phyloP scores from a whole-genome alignment of 2,888 invertebrate genomes.

The Aelia acuminata region DNA sequence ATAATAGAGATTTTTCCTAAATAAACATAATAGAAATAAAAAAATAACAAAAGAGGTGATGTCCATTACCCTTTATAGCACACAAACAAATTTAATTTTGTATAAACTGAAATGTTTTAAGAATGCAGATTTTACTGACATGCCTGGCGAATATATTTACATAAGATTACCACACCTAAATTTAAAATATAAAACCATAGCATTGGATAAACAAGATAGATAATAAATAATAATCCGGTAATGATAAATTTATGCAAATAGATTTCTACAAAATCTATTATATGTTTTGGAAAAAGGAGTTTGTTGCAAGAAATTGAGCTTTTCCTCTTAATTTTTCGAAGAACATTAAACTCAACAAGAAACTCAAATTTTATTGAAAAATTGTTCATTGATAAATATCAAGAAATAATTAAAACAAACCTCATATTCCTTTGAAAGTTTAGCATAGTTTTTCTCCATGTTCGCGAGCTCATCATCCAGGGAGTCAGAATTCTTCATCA shows the following conservation, averaged over 20 bases:
- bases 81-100: too few relatives aligned
- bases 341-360: background rate
- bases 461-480: background rate
- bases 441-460: background rate
- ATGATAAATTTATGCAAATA: background rate
- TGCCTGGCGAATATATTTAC: too few relatives aligned
- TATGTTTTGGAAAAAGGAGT: too few relatives aligned
- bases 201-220: background rate
- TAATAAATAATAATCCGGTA: background rate
- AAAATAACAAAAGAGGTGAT: too few relatives aligned
- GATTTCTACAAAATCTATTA: background rate
- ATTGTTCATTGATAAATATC: background rate
- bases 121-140: too few relatives aligned
- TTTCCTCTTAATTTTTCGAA: too few relatives aligned
- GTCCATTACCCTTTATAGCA: too few relatives aligned
- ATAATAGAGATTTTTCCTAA: background rate
- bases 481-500: background rate
- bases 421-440: slow-evolving; percentile 10
- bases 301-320: too few relatives aligned
- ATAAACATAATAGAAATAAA: background rate
- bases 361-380: background rate
- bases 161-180: background rate
- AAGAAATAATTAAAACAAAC: background rate
- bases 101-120: too few relatives aligned
- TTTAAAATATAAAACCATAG: background rate